Evolutionary conservation across 2,888 invertebrate genomes (phyloP).

Genomic region (Branchellion lobata): DNA sequence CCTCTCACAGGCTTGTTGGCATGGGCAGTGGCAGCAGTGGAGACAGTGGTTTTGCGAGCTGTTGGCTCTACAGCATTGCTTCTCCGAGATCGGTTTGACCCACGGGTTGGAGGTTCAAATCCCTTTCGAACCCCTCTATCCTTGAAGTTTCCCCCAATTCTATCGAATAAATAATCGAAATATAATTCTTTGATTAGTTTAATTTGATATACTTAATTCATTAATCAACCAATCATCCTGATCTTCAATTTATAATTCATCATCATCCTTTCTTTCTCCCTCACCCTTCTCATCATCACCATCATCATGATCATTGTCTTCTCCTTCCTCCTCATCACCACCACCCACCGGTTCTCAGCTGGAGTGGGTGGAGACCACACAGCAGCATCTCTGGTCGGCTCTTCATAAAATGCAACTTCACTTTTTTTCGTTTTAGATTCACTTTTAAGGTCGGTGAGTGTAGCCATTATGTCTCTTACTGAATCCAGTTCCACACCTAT

Average conservation of each 20-base stretch:
- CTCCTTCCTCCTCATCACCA: not conserved
- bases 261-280: not conserved
- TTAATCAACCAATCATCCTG: too few relatives aligned
- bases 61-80: not conserved
- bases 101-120: constrained; percentile 15
- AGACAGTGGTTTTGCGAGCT: not conserved
- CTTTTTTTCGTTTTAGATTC: constrained; percentile 58
- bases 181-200: not conserved
- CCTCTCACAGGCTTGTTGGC: not conserved
- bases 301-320: not conserved
- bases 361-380: constrained; percentile 76
- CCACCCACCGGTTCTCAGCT: constrained; percentile 58
- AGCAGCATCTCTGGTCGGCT: constrained; percentile 75
- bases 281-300: not conserved
- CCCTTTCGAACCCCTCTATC: not conserved
- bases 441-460: constrained; percentile 73
- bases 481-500: constrained; percentile 85
- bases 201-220: too few relatives aligned
- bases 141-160: not conserved
- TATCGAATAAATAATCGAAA: not conserved
- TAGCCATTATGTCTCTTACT: constrained; percentile 78
- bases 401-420: constrained; percentile 64
- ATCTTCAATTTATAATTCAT: too few relatives aligned
- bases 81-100: constrained; percentile 1
- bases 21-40: not conserved